Percentiles rank a stretch among this genome's conserved stretches.
Conservation (phyloP, 2,113 vertebrate genomes). For the Epinephelus moara region DNA sequence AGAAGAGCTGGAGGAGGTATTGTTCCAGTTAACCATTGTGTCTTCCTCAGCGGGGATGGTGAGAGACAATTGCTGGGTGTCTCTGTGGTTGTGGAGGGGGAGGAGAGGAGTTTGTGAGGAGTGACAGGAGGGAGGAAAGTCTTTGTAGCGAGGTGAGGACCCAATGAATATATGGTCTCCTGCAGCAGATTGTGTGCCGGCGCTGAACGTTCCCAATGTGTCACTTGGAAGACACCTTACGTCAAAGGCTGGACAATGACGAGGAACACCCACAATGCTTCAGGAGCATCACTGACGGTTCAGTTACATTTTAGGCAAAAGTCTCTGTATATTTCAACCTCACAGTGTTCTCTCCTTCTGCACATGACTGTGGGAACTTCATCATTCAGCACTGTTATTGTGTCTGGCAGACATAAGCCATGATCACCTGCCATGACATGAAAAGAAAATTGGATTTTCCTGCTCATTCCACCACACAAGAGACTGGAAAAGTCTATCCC, state of each 20-base stretch:
- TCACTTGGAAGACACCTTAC: slow-evolving; percentile 31
- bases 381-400: not conserved
- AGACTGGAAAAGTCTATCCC: not conserved
- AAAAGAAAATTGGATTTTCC: slow-evolving; percentile 40
- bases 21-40: slow-evolving; percentile 81
- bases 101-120: slow-evolving; percentile 17
- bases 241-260: slow-evolving; percentile 45
- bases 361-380: not conserved
- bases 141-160: slow-evolving; percentile 36
- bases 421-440: slow-evolving; percentile 9
- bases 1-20: slow-evolving; percentile 64
- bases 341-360: not conserved
- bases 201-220: slow-evolving; percentile 16
- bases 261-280: slow-evolving; percentile 35
- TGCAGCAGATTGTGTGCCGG: slow-evolving; percentile 70
- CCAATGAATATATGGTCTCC: slow-evolving; percentile 71
- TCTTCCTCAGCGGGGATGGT: slow-evolving; percentile 51
- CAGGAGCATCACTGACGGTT: not conserved
- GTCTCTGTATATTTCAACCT: not conserved
- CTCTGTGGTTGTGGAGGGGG: slow-evolving; percentile 13
- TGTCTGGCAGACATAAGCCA: not conserved
- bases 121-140: slow-evolving; percentile 40
- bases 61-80: slow-evolving; percentile 47
- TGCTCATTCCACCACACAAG: not conserved
- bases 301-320: not conserved